Base-by-base conservation (phyloP, 2,888 invertebrate genomes). In the Cerceris ruficornis region DNA sequence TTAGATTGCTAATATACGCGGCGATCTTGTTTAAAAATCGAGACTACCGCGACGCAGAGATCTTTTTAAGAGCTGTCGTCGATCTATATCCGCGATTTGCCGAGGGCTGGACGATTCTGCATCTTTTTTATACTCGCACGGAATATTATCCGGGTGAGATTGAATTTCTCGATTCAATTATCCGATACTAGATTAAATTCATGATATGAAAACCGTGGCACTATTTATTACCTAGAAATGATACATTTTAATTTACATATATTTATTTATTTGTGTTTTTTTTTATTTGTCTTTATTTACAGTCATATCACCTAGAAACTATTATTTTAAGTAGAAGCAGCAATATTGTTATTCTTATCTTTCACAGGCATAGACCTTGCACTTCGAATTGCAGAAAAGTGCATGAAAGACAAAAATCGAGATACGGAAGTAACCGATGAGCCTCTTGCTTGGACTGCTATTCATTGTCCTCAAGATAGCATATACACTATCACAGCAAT, bases 91-190 rank as follows among this genome's bases (percentile, higher is more conserved):
- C 90, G 9, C 76, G 82, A 55, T 89, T 88, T 54, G 73, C 79
- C 5, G 88, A 90, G 77, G 89, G 86, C 5, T 91, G 90, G 90
- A 71, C 71, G 7, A 79, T 86, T 42, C 65, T 91, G 13, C 89
- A 91, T 42, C 77, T 91, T 4, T 86, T 89, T 69, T 91, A 88
- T 43, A 64, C 86, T 28, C 83, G 85, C 67, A 90, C 73, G 0
- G 83, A 90, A 71, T 88, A 87, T 67, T 83, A 71, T 67, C 83
- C 89, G 77, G 90, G 90, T 89, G 79, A 62, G 5, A 6, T 28
- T 28, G 28, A 28, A 28, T 28, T 28, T 4, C 28, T 28, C 28
- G 4, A 28, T 28, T 28, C 28, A 28, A 2, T 28, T 28, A 28
- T 28, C 28, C 28, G 28, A 28, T 4, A 28, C 28, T 28, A 4